Percentiles rank a stretch among this genome's conserved stretches.
Evolutionary conservation across 2,113 vertebrate species (phyloP).

Genomic region (Stigmatopora argus): DNA sequence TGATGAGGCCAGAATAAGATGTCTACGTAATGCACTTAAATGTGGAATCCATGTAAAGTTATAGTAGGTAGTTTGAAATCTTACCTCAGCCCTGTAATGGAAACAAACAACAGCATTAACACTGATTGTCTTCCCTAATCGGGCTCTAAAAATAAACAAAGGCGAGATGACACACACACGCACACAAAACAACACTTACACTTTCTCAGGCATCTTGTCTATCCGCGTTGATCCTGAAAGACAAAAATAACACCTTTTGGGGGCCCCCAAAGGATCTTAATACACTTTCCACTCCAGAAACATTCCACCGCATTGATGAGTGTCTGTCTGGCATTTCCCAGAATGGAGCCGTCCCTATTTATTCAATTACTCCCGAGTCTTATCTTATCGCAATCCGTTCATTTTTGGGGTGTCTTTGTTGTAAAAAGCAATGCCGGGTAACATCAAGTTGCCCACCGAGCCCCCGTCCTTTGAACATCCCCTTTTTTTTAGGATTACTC

Average conservation of each 20-base stretch:
- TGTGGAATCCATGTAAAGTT: no score
- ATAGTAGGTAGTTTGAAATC: slow-evolving; percentile 5
- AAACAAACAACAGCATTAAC: neutral
- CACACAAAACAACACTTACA: slow-evolving; percentile 54
- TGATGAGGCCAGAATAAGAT: no score
- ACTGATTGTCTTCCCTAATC: neutral
- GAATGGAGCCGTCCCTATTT: slow-evolving; percentile 1
- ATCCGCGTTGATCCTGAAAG: slow-evolving; percentile 53
- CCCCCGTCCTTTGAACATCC: neutral
- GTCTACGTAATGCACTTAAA: no score
- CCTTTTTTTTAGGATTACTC: slow-evolving; percentile 16
- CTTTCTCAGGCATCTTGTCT: slow-evolving; percentile 69
- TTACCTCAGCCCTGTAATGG: slow-evolving; percentile 65
- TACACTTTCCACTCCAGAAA: slow-evolving; percentile 19
- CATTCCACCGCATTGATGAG: slow-evolving; percentile 9
- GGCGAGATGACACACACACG: slow-evolving; percentile 14
- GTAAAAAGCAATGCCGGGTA: slow-evolving; percentile 6
- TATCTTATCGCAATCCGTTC: neutral
- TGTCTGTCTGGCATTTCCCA: slow-evolving; percentile 10
- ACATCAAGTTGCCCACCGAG: slow-evolving; percentile 18
- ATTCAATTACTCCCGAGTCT: neutral
- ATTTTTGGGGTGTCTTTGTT: neutral
- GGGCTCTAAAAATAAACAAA: slow-evolving; percentile 31
- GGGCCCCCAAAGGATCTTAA: slow-evolving; percentile 23
- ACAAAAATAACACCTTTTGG: slow-evolving; percentile 63